These are phyloP conservation scores for Merops nubicus DNA, from an alignment of 2,113 vertebrate species.

Conservation along the genomic window DNA sequence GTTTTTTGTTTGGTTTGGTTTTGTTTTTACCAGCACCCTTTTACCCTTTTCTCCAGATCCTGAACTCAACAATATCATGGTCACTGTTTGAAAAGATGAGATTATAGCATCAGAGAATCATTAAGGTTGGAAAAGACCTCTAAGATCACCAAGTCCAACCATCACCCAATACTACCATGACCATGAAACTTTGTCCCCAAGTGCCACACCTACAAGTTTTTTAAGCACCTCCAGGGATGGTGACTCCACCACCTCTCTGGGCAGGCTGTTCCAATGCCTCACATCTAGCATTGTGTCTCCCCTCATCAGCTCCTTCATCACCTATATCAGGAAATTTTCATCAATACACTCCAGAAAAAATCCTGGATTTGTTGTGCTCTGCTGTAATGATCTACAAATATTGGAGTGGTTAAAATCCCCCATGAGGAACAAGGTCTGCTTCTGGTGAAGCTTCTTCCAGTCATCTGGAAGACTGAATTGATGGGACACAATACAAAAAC, in stretches of 20 bases:
- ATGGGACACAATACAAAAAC: not conserved
- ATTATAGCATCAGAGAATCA: too few relatives aligned
- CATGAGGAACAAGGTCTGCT: not conserved
- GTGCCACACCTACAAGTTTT: too few relatives aligned
- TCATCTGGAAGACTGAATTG: not conserved
- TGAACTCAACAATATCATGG: not conserved
- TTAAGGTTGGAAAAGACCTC: too few relatives aligned
- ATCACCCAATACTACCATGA: too few relatives aligned
- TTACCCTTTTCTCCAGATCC: not conserved
- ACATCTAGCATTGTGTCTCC: not conserved
- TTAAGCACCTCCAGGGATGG: too few relatives aligned
- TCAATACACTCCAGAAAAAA: not conserved
- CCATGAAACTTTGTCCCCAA: too few relatives aligned
- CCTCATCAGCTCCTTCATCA: fast-evolving
- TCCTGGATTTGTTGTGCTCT: not conserved
- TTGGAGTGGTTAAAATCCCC: not conserved
- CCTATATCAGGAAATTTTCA: not conserved
- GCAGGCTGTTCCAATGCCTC: too few relatives aligned
- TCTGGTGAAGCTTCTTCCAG: fast-evolving
- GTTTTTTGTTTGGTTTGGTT: too few relatives aligned
- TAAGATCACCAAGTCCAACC: too few relatives aligned
- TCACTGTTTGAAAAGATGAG: not conserved
- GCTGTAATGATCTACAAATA: not conserved
- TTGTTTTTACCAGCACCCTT: too few relatives aligned
- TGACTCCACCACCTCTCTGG: too few relatives aligned